Percentiles rank a stretch among this genome's conserved stretches.
phyloP scores from a whole-genome alignment of 2,888 invertebrate species.

The Meiosimyza decipiens region DNA sequence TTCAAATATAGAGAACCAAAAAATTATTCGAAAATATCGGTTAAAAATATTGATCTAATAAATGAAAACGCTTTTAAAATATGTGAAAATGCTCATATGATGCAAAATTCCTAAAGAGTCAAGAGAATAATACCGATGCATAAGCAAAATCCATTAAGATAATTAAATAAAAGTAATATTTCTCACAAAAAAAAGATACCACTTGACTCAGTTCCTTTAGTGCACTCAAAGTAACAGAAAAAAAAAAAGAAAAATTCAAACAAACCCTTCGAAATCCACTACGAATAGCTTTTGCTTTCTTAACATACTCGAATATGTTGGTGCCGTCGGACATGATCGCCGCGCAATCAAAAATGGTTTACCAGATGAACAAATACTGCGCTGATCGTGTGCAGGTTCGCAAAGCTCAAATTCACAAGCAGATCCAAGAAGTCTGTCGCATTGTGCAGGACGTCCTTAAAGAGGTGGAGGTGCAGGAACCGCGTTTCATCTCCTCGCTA shows the following conservation, averaged over 20 bases:
- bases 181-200: constrained; percentile 11
- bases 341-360: constrained; percentile 94
- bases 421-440: constrained; percentile 89
- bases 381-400: constrained; percentile 90
- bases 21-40: too few relatives aligned
- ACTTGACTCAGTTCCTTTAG: constrained; percentile 33
- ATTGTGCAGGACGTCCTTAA: constrained; percentile 95
- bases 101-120: constrained; percentile 11
- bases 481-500: constrained; percentile 91
- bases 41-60: too few relatives aligned
- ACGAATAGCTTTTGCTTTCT: not conserved
- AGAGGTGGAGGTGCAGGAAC: constrained; percentile 96
- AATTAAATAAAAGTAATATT: not conserved
- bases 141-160: constrained; percentile 10
- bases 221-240: constrained; percentile 10
- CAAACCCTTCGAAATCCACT: not conserved
- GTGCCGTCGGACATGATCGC: constrained; percentile 95
- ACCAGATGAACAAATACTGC: constrained; percentile 95
- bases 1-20: too few relatives aligned
- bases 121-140: constrained; percentile 2
- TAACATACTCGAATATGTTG: constrained; percentile 75
- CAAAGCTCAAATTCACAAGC: constrained; percentile 87
- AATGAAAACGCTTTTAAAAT: too few relatives aligned
- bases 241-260: constrained; percentile 13
- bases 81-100: constrained; percentile 9